Evolutionary conservation across 2,113 vertebrate genomes (phyloP), one percentile per base, ranked within the genome.

Genomic region (Daphoenositta chrysoptera): DNA sequence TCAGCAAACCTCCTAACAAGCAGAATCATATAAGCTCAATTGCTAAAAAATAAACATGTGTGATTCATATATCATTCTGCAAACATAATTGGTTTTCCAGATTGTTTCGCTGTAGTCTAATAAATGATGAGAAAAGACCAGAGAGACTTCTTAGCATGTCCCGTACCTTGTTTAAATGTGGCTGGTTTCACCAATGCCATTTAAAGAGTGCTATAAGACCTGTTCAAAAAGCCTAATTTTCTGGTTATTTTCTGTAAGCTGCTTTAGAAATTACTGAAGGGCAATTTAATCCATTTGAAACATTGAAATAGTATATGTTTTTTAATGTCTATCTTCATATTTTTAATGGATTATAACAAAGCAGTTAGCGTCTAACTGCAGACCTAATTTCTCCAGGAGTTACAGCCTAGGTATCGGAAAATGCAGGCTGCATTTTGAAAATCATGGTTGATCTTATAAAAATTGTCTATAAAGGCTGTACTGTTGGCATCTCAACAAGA

Each of bases 381-480:
- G 19, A 50, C 22, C 23, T 35, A 5, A 48, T 63, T 85, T 68
- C 27, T 91, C 9, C 19, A 45, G 23, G 10, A 66, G 35, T 39
- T 33, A 22, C 39, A 87, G 22, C 17, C 15, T 72, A 37, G 17
- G 8, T 53, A 57, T 10, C 5, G 5, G 66, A 57, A 90, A 83
- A 80, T 8, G 20, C 14, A 45, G 35, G 2, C 22, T 82, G 7
- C 3, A 57, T 83, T 71, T 70, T 39, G 20, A 48, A 77, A 77
- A 51, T 69, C 0, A 0, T 70, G 4, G 15, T 57, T 1, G 1
- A 3, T 76, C 9, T 33, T 61, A 20, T 5, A 72, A 50, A 70
- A 72, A 7, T 9, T 58, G 8, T n/a, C 15, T 39, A 6, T 73
- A 44, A 65, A 71, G 33, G 7, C 26, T 63, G 16, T 71, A 27